phyloP scores from a whole-genome alignment of 2,797 vertebrate genomes.

The Phoxinus dragarum region DNA sequence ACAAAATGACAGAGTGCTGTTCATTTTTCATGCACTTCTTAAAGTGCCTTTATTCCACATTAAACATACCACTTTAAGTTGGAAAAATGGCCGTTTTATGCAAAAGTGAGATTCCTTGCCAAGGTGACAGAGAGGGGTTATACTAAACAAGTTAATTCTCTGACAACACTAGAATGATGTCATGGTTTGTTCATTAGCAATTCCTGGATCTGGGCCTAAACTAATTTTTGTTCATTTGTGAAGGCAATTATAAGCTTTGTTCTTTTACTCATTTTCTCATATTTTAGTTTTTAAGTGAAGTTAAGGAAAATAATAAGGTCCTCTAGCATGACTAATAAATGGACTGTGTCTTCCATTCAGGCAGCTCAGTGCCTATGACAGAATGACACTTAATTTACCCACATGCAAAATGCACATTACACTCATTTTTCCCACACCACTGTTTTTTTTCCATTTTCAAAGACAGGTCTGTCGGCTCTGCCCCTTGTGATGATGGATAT shows the following conservation, averaged over 20 bases:
- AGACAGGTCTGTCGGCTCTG: constrained; percentile 64
- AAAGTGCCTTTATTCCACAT: constrained; percentile 66
- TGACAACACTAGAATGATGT: constrained; percentile 74
- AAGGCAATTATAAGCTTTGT: constrained; percentile 68
- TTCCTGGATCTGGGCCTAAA: constrained; percentile 71
- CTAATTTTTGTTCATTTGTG: constrained; percentile 70
- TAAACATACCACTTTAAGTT: constrained; percentile 60
- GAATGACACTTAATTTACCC: constrained; percentile 64
- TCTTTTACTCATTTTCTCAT: constrained; percentile 44
- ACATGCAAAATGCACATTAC: constrained; percentile 60
- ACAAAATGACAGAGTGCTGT: constrained; percentile 65
- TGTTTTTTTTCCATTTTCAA: constrained; percentile 62
- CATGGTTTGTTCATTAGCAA: constrained; percentile 77
- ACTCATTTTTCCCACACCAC: constrained; percentile 65
- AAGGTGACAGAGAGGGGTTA: constrained; percentile 71
- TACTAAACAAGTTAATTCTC: constrained; percentile 76
- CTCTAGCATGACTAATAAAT: constrained; percentile 67
- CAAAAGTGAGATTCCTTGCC: constrained; percentile 63
- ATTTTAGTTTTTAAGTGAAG: constrained; percentile 32
- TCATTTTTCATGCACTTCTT: constrained; percentile 61
- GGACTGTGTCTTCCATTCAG: constrained; percentile 64
- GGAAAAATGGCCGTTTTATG: constrained; percentile 58
- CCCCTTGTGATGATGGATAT: constrained; percentile 67
- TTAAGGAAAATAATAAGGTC: constrained; percentile 46
- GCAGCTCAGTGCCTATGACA: constrained; percentile 60